These are phyloP conservation scores for Conger conger DNA, from an alignment of 2,113 vertebrate species.

Conservation along the genomic window DNA sequence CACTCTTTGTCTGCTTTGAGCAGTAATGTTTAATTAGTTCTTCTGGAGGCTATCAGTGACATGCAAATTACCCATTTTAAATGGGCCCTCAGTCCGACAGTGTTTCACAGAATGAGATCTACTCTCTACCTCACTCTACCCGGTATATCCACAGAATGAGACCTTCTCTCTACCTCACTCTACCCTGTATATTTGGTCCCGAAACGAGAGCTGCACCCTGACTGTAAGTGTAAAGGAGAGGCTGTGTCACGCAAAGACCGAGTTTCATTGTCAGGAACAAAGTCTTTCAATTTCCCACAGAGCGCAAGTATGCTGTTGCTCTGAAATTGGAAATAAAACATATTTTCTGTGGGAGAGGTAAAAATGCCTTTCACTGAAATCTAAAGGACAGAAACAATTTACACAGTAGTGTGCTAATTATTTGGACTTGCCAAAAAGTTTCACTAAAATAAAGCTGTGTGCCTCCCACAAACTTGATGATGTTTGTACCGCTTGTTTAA, in stretches of 20 bases:
- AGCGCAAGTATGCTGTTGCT: background rate
- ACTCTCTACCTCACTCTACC: background rate
- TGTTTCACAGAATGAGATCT: background rate
- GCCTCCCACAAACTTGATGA: background rate
- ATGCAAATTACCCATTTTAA: background rate
- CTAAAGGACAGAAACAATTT: background rate
- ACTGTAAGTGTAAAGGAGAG: background rate
- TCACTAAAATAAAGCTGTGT: background rate
- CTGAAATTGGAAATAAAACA: slow-evolving; percentile 1
- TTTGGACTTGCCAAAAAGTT: background rate
- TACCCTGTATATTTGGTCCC: background rate
- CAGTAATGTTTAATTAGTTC: slow-evolving; percentile 5
- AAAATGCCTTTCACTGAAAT: background rate
- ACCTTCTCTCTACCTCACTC: background rate
- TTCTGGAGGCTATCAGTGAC: background rate
- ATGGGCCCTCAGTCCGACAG: background rate
- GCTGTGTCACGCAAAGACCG: background rate
- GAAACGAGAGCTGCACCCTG: background rate
- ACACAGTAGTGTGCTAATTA: too few species aligned
- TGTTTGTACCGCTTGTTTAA: background rate
- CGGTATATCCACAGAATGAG: background rate
- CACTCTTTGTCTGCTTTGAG: background rate
- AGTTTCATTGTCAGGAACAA: background rate
- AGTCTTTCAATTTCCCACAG: background rate
- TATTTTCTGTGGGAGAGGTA: background rate